phyloP scores from a whole-genome alignment of 2,888 invertebrate genomes.

The Melipona beecheii region DNA sequence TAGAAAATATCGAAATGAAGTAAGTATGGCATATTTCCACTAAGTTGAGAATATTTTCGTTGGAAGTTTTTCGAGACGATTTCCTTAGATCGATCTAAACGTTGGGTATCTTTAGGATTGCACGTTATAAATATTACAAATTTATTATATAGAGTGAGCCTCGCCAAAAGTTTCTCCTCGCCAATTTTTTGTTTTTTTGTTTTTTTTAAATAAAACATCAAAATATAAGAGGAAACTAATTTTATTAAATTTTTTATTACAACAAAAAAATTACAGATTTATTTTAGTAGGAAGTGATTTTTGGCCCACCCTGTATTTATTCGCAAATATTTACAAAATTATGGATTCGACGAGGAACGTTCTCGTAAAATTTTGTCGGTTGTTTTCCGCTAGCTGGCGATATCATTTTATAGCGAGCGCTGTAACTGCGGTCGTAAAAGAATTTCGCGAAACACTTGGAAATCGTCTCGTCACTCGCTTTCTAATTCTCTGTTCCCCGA shows the following conservation, averaged over 20 bases:
- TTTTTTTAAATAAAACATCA: too few relatives aligned
- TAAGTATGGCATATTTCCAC: not conserved
- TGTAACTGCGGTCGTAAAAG: conserved; percentile 52
- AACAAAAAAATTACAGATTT: too few relatives aligned
- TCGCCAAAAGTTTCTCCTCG: too few relatives aligned
- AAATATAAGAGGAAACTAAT: too few relatives aligned
- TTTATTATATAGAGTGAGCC: too few relatives aligned
- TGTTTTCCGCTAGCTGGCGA: conserved; percentile 1
- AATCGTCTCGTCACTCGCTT: conserved; percentile 39
- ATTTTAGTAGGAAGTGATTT: too few relatives aligned
- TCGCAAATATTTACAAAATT: too few relatives aligned
- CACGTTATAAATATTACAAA: not conserved
- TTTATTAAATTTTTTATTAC: too few relatives aligned
- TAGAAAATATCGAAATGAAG: not conserved
- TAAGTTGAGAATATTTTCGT: not conserved
- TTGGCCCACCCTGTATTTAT: too few relatives aligned
- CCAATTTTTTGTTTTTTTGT: too few relatives aligned
- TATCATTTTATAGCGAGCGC: conserved; percentile 40
- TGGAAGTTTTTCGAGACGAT: not conserved
- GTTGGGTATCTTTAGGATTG: not conserved
- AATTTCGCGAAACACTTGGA: conserved; percentile 53
- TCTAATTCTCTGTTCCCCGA: conserved; percentile 47
- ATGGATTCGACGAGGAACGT: not conserved
- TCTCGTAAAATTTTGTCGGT: conserved; percentile 14
- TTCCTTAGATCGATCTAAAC: not conserved